These are phyloP conservation scores for Semibalanus balanoides DNA, from an alignment of 1,140 invertebrate genomes.

Conservation along the genomic window DNA sequence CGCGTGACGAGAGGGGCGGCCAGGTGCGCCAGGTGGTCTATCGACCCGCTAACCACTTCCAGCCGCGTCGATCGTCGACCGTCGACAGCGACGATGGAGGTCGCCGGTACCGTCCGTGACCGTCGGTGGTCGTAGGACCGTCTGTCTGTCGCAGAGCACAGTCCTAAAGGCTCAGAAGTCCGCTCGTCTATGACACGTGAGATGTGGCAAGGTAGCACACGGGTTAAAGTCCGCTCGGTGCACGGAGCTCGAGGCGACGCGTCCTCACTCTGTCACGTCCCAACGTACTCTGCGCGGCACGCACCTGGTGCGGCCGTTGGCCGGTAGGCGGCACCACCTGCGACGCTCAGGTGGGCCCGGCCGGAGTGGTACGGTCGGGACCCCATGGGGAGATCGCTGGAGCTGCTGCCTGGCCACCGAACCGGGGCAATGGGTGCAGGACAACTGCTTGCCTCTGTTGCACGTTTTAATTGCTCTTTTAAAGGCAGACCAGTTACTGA, in stretches of 20 bases:
- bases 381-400: not conserved
- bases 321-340: not conserved
- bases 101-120: too few relatives aligned
- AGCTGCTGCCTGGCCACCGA: not conserved
- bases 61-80: not conserved
- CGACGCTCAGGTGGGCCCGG: not conserved
- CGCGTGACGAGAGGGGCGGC: not conserved
- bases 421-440: too few relatives aligned
- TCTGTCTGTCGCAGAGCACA: not conserved
- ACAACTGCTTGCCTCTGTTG: too few relatives aligned
- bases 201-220: too few relatives aligned
- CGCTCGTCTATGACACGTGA: not conserved
- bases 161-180: not conserved
- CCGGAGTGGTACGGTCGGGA: not conserved
- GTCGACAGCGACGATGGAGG: not conserved
- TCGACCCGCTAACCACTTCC: not conserved
- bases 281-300: not conserved
- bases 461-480: too few relatives aligned
- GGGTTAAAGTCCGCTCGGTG: too few relatives aligned
- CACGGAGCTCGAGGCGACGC: not conserved
- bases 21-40: not conserved
- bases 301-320: not conserved
- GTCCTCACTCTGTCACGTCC: not conserved
- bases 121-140: too few relatives aligned
- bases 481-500: too few relatives aligned